Conservation (phyloP, 1,140 invertebrate species). For the Pseudomyrmex gracilis region DNA sequence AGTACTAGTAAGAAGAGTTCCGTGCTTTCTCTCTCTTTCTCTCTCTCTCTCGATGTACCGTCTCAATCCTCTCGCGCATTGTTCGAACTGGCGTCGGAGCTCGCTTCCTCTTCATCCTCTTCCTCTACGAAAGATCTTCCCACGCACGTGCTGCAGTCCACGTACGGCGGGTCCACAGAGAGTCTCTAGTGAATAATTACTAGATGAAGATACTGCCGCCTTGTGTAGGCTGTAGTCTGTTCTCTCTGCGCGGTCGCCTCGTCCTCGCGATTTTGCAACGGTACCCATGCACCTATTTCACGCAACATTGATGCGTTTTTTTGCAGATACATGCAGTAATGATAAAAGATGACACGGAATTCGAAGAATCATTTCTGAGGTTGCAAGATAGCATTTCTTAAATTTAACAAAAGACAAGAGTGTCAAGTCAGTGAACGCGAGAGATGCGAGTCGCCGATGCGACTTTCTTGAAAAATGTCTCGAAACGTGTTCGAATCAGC, state of each 20-base stretch:
- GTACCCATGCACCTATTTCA: conserved; percentile 63
- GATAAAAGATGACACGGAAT: too few species aligned
- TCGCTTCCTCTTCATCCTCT: conserved; percentile 76
- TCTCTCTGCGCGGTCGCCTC: background rate
- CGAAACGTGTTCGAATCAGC: background rate
- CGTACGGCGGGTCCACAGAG: conserved; percentile 69
- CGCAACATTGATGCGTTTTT: conserved; percentile 24
- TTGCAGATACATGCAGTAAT: conserved; percentile 37
- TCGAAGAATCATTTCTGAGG: conserved; percentile 1
- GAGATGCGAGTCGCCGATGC: background rate
- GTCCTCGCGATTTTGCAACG: conserved; percentile 66
- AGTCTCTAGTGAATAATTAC: conserved; percentile 80
- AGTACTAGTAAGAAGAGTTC: conserved; percentile 45
- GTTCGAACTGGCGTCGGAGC: conserved; percentile 65
- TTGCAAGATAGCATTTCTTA: conserved; percentile 1
- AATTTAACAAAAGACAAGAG: background rate
- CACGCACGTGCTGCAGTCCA: conserved; percentile 79
- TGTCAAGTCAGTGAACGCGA: background rate
- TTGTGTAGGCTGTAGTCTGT: conserved; percentile 77
- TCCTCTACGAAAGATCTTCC: conserved; percentile 79
- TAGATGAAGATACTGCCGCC: conserved; percentile 81
- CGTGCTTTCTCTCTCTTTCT: conserved; percentile 62
- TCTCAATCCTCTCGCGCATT: conserved; percentile 54
- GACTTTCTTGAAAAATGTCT: background rate
- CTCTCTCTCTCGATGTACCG: too few species aligned